phyloP scores from a whole-genome alignment of 1,140 invertebrate genomes.

The Drosophila chauvacae region DNA sequence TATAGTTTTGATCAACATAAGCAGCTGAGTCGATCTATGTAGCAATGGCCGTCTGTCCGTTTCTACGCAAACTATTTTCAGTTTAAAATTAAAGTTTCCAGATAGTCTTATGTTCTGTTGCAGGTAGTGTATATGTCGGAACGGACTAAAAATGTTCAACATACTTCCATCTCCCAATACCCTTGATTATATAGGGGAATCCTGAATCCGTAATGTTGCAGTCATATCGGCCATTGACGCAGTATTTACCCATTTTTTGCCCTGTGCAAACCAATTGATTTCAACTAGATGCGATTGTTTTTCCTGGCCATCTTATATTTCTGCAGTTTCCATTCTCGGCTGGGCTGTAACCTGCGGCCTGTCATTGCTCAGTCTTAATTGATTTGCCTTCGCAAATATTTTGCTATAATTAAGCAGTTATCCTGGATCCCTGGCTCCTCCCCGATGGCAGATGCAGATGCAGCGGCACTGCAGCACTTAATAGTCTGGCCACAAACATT shows the following conservation, averaged over 20 bases:
- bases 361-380: conserved; percentile 44
- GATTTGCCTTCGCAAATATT: conserved; percentile 60
- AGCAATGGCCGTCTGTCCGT: too few relatives aligned
- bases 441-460: neutral
- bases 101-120: too few relatives aligned
- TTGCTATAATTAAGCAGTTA: conserved; percentile 55
- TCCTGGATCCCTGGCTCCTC: neutral
- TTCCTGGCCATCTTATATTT: conserved; percentile 31
- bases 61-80: too few relatives aligned
- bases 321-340: conserved; percentile 23
- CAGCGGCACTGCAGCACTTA: conserved; percentile 50
- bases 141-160: too few relatives aligned
- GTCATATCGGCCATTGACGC: neutral
- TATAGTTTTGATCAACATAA: too few relatives aligned
- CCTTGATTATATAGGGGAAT: neutral
- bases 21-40: too few relatives aligned
- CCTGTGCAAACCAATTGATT: neutral
- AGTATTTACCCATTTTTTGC: neutral
- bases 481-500: conserved; percentile 57
- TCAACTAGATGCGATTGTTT: conserved; percentile 7
- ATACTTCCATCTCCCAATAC: too few relatives aligned
- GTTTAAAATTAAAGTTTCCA: too few relatives aligned
- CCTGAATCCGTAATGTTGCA: neutral
- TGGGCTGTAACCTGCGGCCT: conserved; percentile 10
- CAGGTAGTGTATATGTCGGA: too few relatives aligned